These are phyloP conservation scores for Mesorhabditis spiculigera DNA, from an alignment of 2,888 invertebrate genomes.

Conservation along the genomic window DNA sequence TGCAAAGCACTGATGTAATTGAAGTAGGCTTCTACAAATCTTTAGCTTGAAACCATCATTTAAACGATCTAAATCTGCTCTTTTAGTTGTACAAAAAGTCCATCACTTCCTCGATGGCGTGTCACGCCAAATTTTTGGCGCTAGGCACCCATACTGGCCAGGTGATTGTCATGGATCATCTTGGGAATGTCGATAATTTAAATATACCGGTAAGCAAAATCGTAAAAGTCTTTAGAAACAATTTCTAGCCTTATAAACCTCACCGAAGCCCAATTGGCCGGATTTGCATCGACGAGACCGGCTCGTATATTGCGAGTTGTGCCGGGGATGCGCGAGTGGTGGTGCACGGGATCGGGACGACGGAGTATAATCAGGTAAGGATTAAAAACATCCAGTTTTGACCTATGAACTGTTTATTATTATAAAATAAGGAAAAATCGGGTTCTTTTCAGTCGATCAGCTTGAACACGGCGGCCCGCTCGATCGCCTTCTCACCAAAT, in stretches of 20 bases:
- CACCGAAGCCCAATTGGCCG: constrained; percentile 75
- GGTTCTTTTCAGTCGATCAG: constrained; percentile 31
- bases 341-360: constrained; percentile 73
- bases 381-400: not conserved
- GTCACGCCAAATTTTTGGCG: constrained; percentile 55
- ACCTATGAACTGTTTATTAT: not conserved
- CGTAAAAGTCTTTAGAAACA: not conserved
- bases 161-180: constrained; percentile 51
- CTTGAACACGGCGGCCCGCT: constrained; percentile 36
- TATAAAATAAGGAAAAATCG: not conserved
- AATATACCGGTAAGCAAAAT: constrained; percentile 25
- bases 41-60: no score
- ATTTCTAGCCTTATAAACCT: constrained; percentile 35
- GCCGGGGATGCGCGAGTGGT: constrained; percentile 68
- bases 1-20: not conserved
- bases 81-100: constrained; percentile 35
- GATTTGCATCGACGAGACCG: constrained; percentile 86
- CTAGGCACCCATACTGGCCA: constrained; percentile 48
- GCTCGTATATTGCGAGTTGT: constrained; percentile 80
- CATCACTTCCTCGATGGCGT: constrained; percentile 45
- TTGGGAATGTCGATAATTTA: constrained; percentile 44
- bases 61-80: not conserved
- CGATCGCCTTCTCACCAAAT: constrained; percentile 45
- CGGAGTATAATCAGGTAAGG: constrained; percentile 31
- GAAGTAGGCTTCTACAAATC: not conserved